Conservation (phyloP, 2,797 vertebrate genomes). For the Rhincodon typus region DNA sequence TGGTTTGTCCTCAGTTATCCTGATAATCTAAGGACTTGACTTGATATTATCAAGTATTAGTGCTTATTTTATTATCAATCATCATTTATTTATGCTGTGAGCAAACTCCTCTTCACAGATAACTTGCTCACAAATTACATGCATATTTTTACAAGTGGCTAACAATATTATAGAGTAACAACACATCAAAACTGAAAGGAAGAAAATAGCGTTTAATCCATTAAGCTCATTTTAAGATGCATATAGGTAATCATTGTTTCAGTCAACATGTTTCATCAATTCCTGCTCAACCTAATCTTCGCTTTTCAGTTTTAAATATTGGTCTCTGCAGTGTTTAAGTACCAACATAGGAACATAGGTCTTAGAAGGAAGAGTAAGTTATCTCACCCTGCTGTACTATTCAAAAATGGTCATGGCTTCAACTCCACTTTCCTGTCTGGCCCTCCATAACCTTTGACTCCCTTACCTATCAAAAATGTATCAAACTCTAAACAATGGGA, state of each 20-base stretch:
- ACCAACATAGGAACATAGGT: too few relatives aligned
- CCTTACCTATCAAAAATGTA: too few relatives aligned
- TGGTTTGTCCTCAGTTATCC: not conserved
- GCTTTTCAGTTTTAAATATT: not conserved
- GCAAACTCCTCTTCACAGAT: slow-evolving; percentile 17
- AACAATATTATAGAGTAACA: not conserved
- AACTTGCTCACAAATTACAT: not conserved
- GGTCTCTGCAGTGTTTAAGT: not conserved
- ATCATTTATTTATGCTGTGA: not conserved
- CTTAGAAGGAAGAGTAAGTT: too few relatives aligned
- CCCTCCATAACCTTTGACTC: too few relatives aligned
- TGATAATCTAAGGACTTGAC: not conserved
- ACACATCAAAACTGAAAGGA: not conserved
- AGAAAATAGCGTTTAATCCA: not conserved
- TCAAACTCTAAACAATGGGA: too few relatives aligned
- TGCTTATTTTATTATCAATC: not conserved
- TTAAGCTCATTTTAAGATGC: not conserved
- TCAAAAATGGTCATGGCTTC: too few relatives aligned
- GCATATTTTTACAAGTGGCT: not conserved
- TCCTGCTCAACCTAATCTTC: not conserved
- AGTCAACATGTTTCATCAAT: not conserved
- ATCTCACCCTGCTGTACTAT: too few relatives aligned
- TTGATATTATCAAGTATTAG: not conserved
- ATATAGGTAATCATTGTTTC: not conserved
- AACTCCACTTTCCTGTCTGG: too few relatives aligned